Evolutionary conservation across 2,888 invertebrate species (phyloP).

Genomic region (Rugalucina vietnamica): DNA sequence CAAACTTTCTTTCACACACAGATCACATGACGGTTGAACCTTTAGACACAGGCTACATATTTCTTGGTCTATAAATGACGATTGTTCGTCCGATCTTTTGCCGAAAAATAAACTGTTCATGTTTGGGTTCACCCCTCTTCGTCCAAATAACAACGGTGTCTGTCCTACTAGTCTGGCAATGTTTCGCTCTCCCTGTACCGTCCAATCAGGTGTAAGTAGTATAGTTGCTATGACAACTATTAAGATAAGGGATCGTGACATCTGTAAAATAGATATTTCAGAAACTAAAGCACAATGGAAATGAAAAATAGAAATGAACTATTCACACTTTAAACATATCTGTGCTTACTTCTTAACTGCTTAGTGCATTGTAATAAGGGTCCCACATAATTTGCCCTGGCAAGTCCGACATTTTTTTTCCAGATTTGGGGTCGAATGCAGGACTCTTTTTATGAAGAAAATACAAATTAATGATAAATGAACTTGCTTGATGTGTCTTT

Average conservation of each 20-base stretch:
- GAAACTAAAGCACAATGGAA: too few species aligned
- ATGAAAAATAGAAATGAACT: too few species aligned
- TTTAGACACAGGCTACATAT: slow-evolving; percentile 49
- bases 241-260: background rate
- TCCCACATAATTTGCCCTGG: too few species aligned
- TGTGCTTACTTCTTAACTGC: too few species aligned
- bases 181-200: background rate
- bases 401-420: too few species aligned
- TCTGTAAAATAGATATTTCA: too few species aligned
- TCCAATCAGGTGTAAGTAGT: background rate
- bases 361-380: too few species aligned
- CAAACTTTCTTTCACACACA: slow-evolving; percentile 52
- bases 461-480: too few species aligned
- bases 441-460: too few species aligned
- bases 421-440: too few species aligned
- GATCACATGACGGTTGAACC: slow-evolving; percentile 48
- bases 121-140: slow-evolving; percentile 76
- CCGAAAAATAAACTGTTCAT: slow-evolving; percentile 80
- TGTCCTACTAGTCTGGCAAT: slow-evolving; percentile 60
- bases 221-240: background rate
- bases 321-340: too few species aligned
- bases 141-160: slow-evolving; percentile 73
- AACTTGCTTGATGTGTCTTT: too few species aligned
- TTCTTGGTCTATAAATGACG: slow-evolving; percentile 54
- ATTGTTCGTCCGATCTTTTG: slow-evolving; percentile 61